Evolutionary conservation across 2,113 vertebrate species (phyloP).

Genomic region (Lasiurus cinereus): DNA sequence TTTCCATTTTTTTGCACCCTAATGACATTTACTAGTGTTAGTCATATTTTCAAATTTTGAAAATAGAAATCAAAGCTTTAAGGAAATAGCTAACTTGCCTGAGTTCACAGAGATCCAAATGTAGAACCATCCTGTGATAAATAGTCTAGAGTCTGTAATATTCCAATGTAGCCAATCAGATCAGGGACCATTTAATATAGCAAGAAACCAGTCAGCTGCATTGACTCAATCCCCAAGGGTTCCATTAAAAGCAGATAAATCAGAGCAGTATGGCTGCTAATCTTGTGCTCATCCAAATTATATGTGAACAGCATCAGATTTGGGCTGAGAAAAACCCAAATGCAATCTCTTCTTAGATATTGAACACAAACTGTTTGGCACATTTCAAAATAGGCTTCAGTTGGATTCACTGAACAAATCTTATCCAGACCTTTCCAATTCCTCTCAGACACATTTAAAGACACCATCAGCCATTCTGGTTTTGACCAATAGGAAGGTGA

Average conservation of each 20-base stretch:
- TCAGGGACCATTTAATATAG: slow-evolving; percentile 48
- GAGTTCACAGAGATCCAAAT: slow-evolving; percentile 5
- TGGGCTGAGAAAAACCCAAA: slow-evolving; percentile 39
- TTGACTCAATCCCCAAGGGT: slow-evolving; percentile 23
- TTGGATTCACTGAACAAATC: neutral
- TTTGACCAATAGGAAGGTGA: neutral
- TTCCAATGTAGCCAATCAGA: slow-evolving; percentile 46
- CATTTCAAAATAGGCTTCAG: slow-evolving; percentile 5
- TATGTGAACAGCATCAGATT: slow-evolving; percentile 47
- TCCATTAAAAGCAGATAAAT: slow-evolving; percentile 58
- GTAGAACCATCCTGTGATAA: slow-evolving; percentile 42
- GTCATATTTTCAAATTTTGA: neutral
- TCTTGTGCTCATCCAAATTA: slow-evolving; percentile 57
- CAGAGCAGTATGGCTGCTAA: slow-evolving; percentile 53
- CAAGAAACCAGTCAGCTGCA: slow-evolving; percentile 50
- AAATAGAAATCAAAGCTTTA: slow-evolving; percentile 35
- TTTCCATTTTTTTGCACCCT: neutral
- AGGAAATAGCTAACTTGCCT: slow-evolving; percentile 49
- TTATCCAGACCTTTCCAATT: neutral
- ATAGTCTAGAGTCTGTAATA: neutral
- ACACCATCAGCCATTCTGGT: neutral
- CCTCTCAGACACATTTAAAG: neutral
- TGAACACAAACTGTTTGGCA: neutral
- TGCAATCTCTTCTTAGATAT: neutral
- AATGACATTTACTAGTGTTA: neutral